Conservation (phyloP, 2,888 invertebrate genomes). For the Agrochola lota region DNA sequence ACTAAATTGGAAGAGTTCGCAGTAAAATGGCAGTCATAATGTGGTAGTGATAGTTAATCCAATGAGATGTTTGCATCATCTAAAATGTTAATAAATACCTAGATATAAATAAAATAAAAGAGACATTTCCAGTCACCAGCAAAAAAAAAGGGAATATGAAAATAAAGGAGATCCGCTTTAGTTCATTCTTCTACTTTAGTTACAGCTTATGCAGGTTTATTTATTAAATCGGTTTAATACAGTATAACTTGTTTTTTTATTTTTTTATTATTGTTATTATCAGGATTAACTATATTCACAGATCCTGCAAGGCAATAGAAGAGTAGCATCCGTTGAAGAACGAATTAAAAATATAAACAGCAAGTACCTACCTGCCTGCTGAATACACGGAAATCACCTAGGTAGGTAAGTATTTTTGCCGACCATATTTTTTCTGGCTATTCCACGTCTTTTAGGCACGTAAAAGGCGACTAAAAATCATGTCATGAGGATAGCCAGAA, state of each 20-base stretch:
- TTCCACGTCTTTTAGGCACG: neutral
- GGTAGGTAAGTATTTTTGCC: neutral
- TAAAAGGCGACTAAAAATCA: neutral
- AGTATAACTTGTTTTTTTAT: no score
- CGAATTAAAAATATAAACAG: neutral
- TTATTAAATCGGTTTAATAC: no score
- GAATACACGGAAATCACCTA: neutral
- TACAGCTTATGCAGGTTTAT: no score
- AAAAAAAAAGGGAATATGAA: neutral
- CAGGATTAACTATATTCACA: no score
- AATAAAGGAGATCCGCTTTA: no score
- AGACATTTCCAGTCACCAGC: neutral
- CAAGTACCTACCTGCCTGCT: no score
- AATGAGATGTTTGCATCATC: neutral
- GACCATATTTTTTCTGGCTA: neutral
- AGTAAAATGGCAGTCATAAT: neutral
- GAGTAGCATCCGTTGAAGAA: neutral
- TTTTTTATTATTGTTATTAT: no score
- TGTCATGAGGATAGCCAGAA: conserved; percentile 10
- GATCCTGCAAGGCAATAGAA: neutral
- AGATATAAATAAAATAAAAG: neutral
- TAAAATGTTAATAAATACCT: neutral
- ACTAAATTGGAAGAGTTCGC: neutral
- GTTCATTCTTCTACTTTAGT: no score
- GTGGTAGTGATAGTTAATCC: neutral